These are phyloP conservation scores for Morinoia aosen DNA, from an alignment of 2,888 invertebrate genomes.

Conservation along the genomic window DNA sequence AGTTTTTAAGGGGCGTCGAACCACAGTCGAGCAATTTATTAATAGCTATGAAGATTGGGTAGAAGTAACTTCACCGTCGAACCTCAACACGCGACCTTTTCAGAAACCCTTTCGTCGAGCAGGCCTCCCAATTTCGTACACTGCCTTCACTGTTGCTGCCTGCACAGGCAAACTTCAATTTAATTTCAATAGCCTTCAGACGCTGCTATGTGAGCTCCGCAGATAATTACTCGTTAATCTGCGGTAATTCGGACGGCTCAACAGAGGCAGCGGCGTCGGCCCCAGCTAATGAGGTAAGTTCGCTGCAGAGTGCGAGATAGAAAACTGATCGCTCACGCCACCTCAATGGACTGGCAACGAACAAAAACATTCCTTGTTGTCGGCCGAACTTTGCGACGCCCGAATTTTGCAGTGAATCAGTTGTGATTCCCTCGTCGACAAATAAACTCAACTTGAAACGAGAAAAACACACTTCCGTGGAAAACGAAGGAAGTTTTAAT, in stretches of 20 bases:
- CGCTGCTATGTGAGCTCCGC: neutral
- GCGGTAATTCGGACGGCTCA: conserved; percentile 21
- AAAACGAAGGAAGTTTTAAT: neutral
- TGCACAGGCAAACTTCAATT: conserved; percentile 4
- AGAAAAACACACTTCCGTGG: neutral
- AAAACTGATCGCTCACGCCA: conserved; percentile 35
- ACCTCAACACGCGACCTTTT: neutral
- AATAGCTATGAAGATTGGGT: no score
- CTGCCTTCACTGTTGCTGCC: neutral
- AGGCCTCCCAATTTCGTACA: neutral
- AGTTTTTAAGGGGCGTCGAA: neutral
- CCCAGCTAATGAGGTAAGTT: conserved; percentile 48
- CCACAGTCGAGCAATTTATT: neutral
- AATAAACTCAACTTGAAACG: neutral
- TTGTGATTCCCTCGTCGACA: neutral
- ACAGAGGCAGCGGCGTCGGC: neutral
- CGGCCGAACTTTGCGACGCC: neutral
- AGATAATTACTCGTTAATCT: conserved; percentile 45
- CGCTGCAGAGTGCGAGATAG: neutral
- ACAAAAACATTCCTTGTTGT: conserved; percentile 14
- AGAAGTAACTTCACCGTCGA: neutral
- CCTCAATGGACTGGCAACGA: conserved; percentile 5
- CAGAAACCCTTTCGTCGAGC: neutral
- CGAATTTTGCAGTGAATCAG: neutral
- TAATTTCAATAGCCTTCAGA: neutral